Percentiles rank a stretch among this genome's conserved stretches.
phyloP scores from a whole-genome alignment of 2,888 invertebrate genomes.

The Synergus itoensis region DNA sequence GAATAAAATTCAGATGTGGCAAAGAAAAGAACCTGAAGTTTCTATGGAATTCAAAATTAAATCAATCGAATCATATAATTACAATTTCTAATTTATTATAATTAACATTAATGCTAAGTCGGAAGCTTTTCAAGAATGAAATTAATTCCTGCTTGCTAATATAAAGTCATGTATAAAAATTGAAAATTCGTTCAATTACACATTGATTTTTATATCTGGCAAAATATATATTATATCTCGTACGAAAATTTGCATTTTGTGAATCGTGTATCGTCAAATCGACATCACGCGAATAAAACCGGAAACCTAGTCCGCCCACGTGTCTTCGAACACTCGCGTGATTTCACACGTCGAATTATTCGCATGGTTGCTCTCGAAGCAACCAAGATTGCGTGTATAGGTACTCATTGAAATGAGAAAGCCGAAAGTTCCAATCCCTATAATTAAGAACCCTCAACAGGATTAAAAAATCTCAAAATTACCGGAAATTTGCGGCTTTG shows the following conservation, averaged over 20 bases:
- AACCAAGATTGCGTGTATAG: slow-evolving; percentile 6
- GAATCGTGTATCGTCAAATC: slow-evolving; percentile 5
- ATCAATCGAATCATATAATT: too few species aligned
- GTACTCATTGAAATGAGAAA: slow-evolving; percentile 18
- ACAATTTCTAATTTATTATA: too few species aligned
- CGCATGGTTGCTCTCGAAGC: slow-evolving; percentile 28
- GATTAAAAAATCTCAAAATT: slow-evolving; percentile 2
- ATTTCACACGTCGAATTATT: slow-evolving; percentile 32
- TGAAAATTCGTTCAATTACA: background rate
- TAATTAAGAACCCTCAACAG: background rate
- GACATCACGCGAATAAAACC: slow-evolving; percentile 10
- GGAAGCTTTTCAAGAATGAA: too few species aligned
- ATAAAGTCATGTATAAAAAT: background rate
- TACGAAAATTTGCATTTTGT: slow-evolving; percentile 13
- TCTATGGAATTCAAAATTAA: too few species aligned
- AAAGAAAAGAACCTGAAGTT: background rate
- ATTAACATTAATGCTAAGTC: too few species aligned
- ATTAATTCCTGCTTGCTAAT: too few species aligned
- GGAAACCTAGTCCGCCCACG: slow-evolving; percentile 36
- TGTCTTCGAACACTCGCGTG: slow-evolving; percentile 31
- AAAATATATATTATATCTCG: slow-evolving; percentile 9
- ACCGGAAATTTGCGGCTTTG: slow-evolving; percentile 4
- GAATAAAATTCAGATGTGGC: background rate
- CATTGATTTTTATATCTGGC: background rate
- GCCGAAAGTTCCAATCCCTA: background rate